These are phyloP conservation scores for Carcina quercana DNA, from an alignment of 2,888 invertebrate genomes.

Conservation along the genomic window DNA sequence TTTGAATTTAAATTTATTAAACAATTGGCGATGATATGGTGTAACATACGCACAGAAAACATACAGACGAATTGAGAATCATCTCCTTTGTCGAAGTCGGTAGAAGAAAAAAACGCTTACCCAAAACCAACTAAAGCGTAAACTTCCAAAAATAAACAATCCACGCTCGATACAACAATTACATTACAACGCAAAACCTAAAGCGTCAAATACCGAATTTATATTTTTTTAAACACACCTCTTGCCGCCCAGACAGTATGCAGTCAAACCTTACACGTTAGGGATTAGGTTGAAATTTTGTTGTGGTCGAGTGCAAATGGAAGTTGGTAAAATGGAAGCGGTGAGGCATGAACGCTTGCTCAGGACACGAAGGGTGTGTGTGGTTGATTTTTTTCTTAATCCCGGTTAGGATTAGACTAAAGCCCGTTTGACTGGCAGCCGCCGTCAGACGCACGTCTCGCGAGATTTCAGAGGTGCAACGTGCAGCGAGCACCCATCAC, in stretches of 20 bases:
- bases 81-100: no score
- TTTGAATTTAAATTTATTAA: no score
- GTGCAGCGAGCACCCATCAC: slow-evolving; percentile 6
- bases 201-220: slow-evolving; percentile 60
- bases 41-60: no score
- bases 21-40: no score
- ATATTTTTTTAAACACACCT: slow-evolving; percentile 13
- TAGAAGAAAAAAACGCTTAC: no score
- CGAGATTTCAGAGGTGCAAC: slow-evolving; percentile 18
- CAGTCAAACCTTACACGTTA: slow-evolving; percentile 2
- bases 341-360: slow-evolving; percentile 66
- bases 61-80: no score
- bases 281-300: no score
- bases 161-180: slow-evolving; percentile 61
- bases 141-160: slow-evolving; percentile 56
- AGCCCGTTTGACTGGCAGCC: slow-evolving; percentile 72
- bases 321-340: slow-evolving; percentile 34
- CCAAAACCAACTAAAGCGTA: slow-evolving; percentile 26
- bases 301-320: slow-evolving; percentile 7
- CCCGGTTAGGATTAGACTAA: slow-evolving; percentile 69
- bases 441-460: slow-evolving; percentile 61
- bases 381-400: slow-evolving; percentile 69
- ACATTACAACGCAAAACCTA: slow-evolving; percentile 65
- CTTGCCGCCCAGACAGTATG: background rate
- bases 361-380: slow-evolving; percentile 59